phyloP scores from a whole-genome alignment of 1,140 invertebrate species.

The Drosophila busckii region DNA sequence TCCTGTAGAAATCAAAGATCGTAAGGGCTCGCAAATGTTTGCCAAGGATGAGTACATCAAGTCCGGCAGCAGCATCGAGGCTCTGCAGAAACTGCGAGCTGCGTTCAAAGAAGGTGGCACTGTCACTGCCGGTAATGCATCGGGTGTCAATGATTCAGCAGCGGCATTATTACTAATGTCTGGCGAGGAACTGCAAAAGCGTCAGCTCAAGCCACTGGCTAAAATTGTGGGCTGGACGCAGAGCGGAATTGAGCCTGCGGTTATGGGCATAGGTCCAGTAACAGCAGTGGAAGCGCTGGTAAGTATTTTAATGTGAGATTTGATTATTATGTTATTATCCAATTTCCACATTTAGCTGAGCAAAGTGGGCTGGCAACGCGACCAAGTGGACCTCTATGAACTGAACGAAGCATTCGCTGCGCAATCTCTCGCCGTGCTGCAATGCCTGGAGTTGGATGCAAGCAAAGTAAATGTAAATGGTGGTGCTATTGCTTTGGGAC shows the following conservation, averaged over 20 bases:
- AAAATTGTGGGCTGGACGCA: constrained; percentile 84
- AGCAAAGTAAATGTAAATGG: constrained; percentile 90
- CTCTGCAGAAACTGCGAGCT: constrained; percentile 83
- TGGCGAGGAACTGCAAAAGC: constrained; percentile 80
- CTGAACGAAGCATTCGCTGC: constrained; percentile 93
- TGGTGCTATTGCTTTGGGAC: constrained; percentile 93
- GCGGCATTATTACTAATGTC: constrained; percentile 88
- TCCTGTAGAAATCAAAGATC: constrained; percentile 81
- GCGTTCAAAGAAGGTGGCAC: constrained; percentile 85
- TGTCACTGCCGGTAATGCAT: constrained; percentile 89
- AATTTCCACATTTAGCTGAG: constrained; percentile 80
- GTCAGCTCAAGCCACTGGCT: constrained; percentile 81
- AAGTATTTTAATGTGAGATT: constrained; percentile 59
- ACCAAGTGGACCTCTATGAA: constrained; percentile 93
- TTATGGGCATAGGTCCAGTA: constrained; percentile 90
- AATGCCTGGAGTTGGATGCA: constrained; percentile 84
- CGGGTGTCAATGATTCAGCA: constrained; percentile 92
- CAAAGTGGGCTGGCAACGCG: constrained; percentile 88
- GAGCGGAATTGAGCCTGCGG: constrained; percentile 84
- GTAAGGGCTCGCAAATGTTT: constrained; percentile 80
- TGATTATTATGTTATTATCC: background rate
- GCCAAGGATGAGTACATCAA: constrained; percentile 86
- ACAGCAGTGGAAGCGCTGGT: constrained; percentile 84
- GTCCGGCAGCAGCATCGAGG: constrained; percentile 81
- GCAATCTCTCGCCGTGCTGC: constrained; percentile 85